Evolutionary conservation across 37 sponge, comb jelly and placozoan species (phyloP), one percentile per base, ranked within the genome.

Genomic region (Halisarca cf. caerulea): DNA sequence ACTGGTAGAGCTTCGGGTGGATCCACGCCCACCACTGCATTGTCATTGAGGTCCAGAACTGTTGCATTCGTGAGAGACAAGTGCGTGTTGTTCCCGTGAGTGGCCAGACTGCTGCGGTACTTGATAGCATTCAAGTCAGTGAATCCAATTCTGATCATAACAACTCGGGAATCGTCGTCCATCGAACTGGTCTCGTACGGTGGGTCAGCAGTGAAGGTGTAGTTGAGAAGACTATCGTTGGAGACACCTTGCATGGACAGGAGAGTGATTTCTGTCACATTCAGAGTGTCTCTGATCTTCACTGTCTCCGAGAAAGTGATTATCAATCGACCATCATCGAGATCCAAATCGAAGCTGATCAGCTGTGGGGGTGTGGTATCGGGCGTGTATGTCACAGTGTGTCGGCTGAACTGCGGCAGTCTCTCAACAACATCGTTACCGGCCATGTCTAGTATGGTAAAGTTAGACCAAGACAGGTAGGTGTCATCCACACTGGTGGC

Each of bases 251-350:
- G 58, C 11, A 36, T 33, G n/a, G 89, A 80, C 44, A 85, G 92
- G 11, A 96, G 66, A 21, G 90, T 87, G 68, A 93, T 91, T 59
- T 93, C 83, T 20, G 90, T 85, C 2, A 96, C 90, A 84, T 91
- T 77, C 9, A 96, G 82, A 45, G 90, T 86, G 59, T 96, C 97
- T 73, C 64, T 37, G 18, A 96, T 86, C 75, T 93, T 91, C 9
- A 96, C 97, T 17, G 92, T 93, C 42, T 96, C 97, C 21, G 90
- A 84, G 91, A 96, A 96, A 11, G 94, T 96, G 74, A 96, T 61
- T 11, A 93, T 91, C 73, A 96, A 59, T 24, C 87, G 25, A 2
- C 94, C 94, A 81, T 89, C 86, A 81, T 96, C 81, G 33, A 96
- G 69, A 73, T 96, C 97, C 7, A 96, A 68, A 68, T 91, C 94